Percentiles rank a stretch among this genome's conserved stretches.
These are phyloP conservation scores for Poecilia velifera DNA, from an alignment of 2,797 vertebrate genomes.

Conservation along the genomic window DNA sequence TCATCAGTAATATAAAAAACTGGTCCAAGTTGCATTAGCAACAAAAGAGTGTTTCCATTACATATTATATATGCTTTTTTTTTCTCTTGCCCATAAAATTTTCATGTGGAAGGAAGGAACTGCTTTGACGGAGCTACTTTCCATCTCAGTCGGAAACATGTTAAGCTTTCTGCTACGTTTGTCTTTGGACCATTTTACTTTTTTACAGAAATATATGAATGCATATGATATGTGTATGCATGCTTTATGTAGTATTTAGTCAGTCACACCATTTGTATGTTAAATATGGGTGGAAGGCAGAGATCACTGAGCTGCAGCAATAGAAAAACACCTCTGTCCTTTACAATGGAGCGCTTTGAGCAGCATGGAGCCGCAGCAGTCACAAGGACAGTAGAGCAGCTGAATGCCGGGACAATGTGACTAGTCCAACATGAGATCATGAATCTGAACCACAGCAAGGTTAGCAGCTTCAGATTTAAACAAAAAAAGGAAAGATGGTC, in stretches of 20 bases:
- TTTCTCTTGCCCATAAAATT: not conserved
- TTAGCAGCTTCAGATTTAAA: slow-evolving; percentile 44
- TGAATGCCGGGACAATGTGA: slow-evolving; percentile 36
- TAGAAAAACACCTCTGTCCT: slow-evolving; percentile 2
- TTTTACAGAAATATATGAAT: not conserved
- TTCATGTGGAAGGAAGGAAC: not conserved
- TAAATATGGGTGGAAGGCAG: not conserved
- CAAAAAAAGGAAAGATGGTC: slow-evolving; percentile 10
- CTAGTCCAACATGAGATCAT: slow-evolving; percentile 49
- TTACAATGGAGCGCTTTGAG: slow-evolving; percentile 48
- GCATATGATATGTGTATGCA: not conserved
- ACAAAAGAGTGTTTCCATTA: not conserved
- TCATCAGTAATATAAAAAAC: not conserved
- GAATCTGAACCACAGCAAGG: slow-evolving; percentile 46
- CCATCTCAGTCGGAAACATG: not conserved
- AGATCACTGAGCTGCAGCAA: slow-evolving; percentile 1
- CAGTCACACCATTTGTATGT: slow-evolving; percentile 7
- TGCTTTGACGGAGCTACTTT: not conserved
- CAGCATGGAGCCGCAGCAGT: slow-evolving; percentile 22
- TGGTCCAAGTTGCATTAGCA: not conserved
- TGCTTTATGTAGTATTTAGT: not conserved
- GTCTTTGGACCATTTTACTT: not conserved
- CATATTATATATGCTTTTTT: not conserved
- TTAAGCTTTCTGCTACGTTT: not conserved
- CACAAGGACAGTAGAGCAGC: slow-evolving; percentile 47